These are phyloP conservation scores for Amphipyra berbera DNA, from an alignment of 2,888 invertebrate genomes.

Conservation along the genomic window DNA sequence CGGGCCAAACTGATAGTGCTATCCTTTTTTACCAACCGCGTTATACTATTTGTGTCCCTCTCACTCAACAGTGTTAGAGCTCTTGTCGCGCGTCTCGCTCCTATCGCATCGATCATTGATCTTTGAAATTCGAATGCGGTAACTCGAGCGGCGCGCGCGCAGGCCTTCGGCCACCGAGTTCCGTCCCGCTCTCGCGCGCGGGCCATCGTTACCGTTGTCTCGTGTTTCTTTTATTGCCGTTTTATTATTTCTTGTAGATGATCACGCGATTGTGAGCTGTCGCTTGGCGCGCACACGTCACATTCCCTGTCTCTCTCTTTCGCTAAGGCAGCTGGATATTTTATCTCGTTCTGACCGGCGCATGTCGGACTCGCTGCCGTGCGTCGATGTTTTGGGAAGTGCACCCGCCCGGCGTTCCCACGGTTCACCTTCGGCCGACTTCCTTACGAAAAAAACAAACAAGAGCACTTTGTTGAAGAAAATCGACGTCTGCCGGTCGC, in stretches of 20 bases:
- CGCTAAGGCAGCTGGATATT: slow-evolving; percentile 49
- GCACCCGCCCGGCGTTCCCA: slow-evolving; percentile 90
- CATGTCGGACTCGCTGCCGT: slow-evolving; percentile 88
- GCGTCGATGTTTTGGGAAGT: slow-evolving; percentile 91
- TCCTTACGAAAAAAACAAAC: slow-evolving; percentile 90
- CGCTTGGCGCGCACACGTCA: slow-evolving; percentile 89
- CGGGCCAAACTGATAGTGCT: slow-evolving; percentile 78
- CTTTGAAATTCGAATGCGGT: slow-evolving; percentile 88
- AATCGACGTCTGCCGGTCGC: slow-evolving; percentile 90
- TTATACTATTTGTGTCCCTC: slow-evolving; percentile 62
- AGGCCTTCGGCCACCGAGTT: slow-evolving; percentile 76
- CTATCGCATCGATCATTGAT: slow-evolving; percentile 89
- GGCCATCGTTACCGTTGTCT: slow-evolving; percentile 82
- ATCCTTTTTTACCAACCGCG: slow-evolving; percentile 64
- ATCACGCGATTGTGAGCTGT: slow-evolving; percentile 90
- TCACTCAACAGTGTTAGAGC: slow-evolving; percentile 66
- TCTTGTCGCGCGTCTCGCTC: slow-evolving; percentile 80
- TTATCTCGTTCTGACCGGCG: slow-evolving; percentile 78
- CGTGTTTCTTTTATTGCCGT: slow-evolving; percentile 89
- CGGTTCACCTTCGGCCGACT: slow-evolving; percentile 89
- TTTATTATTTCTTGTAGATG: slow-evolving; percentile 90
- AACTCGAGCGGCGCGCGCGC: slow-evolving; percentile 88
- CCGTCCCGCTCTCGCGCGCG: slow-evolving; percentile 82
- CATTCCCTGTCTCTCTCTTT: slow-evolving; percentile 69
- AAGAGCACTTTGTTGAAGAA: slow-evolving; percentile 90